Conservation (phyloP, 2,113 vertebrate species). For the Eulemur rufifrons region DNA sequence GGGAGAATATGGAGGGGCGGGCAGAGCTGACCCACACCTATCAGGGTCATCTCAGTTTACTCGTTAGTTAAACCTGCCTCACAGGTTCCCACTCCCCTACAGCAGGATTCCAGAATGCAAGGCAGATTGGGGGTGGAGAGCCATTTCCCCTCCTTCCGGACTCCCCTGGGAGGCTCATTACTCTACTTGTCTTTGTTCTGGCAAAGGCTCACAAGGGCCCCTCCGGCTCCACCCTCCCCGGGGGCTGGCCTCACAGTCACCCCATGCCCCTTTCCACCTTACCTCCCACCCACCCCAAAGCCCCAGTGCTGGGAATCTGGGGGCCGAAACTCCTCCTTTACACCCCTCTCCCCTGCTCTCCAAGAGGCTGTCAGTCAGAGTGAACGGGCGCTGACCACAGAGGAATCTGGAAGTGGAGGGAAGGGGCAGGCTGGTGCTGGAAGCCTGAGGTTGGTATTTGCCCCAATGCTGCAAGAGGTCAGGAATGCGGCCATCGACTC, state of each 20-base stretch:
- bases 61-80: constrained; percentile 51
- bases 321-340: not conserved
- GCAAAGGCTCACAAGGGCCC: not conserved
- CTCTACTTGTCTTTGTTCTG: not conserved
- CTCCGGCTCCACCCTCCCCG: not conserved
- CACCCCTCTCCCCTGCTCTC: not conserved
- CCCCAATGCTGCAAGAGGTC: constrained; percentile 70
- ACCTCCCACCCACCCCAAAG: not conserved
- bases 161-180: not conserved
- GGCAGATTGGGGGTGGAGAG: not conserved
- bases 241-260: not conserved
- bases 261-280: not conserved
- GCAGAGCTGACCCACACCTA: not conserved
- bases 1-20: not conserved
- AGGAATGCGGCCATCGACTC: constrained; percentile 66
- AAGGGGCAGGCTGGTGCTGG: constrained; percentile 38
- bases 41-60: constrained; percentile 34
- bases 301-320: not conserved
- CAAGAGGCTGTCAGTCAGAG: not conserved
- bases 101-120: not conserved
- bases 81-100: constrained; percentile 7
- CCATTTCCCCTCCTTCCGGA: not conserved
- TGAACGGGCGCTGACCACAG: not conserved
- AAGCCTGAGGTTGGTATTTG: constrained; percentile 51
- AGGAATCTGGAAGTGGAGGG: constrained; percentile 16